Evolutionary conservation across 2,888 invertebrate species (phyloP).

Genomic region (Eristalis tenax): DNA sequence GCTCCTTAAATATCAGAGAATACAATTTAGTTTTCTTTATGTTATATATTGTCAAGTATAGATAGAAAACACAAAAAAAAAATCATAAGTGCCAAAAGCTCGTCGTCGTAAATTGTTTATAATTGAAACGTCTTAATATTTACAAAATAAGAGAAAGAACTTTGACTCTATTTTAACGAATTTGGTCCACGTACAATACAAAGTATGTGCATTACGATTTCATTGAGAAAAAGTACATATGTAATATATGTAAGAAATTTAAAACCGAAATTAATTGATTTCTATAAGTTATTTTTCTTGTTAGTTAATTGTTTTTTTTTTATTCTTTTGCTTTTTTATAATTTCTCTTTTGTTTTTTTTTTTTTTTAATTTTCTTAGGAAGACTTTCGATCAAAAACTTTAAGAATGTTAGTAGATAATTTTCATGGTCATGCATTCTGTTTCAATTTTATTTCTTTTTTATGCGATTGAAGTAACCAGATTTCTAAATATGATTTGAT

Average conservation of each 20-base stretch:
- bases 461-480: constrained; percentile 15
- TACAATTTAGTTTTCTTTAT: neutral
- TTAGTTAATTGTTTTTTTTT: neutral
- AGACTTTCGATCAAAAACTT: constrained; percentile 60
- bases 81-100: neutral
- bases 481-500: constrained; percentile 9
- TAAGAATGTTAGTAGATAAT: constrained; percentile 38
- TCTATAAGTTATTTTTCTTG: neutral
- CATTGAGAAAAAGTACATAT: neutral
- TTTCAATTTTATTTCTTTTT: neutral
- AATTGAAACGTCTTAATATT: neutral
- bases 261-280: neutral
- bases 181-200: neutral
- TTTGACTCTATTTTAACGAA: neutral
- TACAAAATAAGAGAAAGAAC: neutral
- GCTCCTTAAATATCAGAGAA: neutral
- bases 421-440: neutral
- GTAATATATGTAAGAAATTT: neutral
- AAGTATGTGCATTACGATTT: neutral
- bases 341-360: neutral
- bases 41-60: neutral
- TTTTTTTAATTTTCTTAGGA: constrained; percentile 42
- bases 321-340: neutral
- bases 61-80: neutral
- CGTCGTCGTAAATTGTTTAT: neutral